phyloP scores from a whole-genome alignment of 2,797 vertebrate species.

The Argentina silus region DNA sequence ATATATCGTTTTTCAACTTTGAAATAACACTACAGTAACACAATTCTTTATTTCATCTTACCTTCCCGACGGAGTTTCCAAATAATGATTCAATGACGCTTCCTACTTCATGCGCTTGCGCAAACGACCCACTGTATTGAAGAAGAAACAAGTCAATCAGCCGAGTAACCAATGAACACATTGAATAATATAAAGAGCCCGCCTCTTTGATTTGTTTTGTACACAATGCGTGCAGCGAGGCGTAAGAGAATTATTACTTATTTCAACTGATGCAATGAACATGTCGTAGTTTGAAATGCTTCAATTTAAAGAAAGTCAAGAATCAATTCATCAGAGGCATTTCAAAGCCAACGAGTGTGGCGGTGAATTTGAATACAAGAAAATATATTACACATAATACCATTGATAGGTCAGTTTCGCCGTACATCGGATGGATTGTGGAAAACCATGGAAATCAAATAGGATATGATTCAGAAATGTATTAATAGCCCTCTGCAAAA shows the following conservation, averaged over 20 bases:
- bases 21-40: background rate
- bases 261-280: background rate
- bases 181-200: slow-evolving; percentile 10
- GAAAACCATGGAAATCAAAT: too few relatives aligned
- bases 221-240: slow-evolving; percentile 42
- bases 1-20: background rate
- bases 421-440: too few relatives aligned
- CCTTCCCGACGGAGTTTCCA: slow-evolving; percentile 41
- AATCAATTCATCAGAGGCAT: too few relatives aligned
- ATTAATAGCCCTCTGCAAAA: background rate
- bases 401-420: too few relatives aligned
- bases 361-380: too few relatives aligned
- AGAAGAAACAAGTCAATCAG: slow-evolving; percentile 12
- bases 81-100: slow-evolving; percentile 25
- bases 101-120: slow-evolving; percentile 53
- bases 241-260: background rate
- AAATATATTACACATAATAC: too few relatives aligned
- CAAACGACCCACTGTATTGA: background rate
- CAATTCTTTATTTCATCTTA: slow-evolving; percentile 31
- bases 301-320: too few relatives aligned
- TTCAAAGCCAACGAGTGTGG: too few relatives aligned
- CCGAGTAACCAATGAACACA: slow-evolving; percentile 44
- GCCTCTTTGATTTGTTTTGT: slow-evolving; percentile 32
- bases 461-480: background rate
- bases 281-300: too few relatives aligned